Evolutionary conservation across 2,797 vertebrate genomes (phyloP).

Genomic region (Sebastes baramenuke): DNA sequence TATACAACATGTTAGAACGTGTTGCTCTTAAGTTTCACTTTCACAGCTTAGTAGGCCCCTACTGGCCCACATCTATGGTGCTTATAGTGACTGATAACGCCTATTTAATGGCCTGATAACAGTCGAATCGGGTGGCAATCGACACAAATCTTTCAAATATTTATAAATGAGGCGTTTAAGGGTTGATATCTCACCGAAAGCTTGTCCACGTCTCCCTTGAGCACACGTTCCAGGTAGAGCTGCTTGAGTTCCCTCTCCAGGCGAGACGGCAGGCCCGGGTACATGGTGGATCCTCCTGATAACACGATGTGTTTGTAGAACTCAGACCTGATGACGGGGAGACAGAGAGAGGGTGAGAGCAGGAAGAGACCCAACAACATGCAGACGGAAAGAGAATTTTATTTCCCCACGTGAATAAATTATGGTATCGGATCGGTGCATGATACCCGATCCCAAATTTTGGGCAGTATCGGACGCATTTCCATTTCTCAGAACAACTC

Average conservation of each 20-base stretch:
- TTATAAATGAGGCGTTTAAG: background rate
- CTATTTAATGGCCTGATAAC: too few species aligned
- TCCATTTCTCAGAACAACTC: too few species aligned
- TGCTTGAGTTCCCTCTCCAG: conserved; percentile 98
- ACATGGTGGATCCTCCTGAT: conserved; percentile 99
- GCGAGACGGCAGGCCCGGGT: conserved; percentile 94
- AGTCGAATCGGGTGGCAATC: too few species aligned
- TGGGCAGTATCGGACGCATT: too few species aligned
- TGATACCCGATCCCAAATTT: too few species aligned
- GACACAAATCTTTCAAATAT: background rate
- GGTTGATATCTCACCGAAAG: conserved; percentile 88
- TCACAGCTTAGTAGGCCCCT: too few species aligned
- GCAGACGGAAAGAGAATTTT: background rate
- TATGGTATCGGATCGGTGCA: too few species aligned
- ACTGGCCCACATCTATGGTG: too few species aligned
- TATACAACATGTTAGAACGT: too few species aligned
- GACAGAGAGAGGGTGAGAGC: background rate
- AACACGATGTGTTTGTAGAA: conserved; percentile 99
- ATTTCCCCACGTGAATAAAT: too few species aligned
- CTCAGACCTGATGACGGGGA: conserved; percentile 85
- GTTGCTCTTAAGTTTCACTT: too few species aligned
- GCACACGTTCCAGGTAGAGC: conserved; percentile 96
- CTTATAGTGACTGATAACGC: too few species aligned
- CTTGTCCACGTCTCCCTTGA: conserved; percentile 98
- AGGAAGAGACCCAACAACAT: background rate